Conservation (phyloP, 2,797 vertebrate genomes). For the Lepus oiostolus region DNA sequence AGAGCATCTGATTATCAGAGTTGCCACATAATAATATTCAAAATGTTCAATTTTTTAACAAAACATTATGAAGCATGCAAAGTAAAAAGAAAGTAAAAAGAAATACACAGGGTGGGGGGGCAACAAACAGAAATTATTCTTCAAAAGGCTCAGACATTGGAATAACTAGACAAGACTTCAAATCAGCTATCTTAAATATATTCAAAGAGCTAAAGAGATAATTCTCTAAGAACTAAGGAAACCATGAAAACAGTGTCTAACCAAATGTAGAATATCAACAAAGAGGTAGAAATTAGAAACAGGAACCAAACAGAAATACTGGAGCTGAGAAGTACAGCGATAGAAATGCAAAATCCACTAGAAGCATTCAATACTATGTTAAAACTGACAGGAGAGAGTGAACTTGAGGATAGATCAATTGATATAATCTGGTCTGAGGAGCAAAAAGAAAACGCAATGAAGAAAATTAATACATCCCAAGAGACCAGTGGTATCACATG, state of each 20-base stretch:
- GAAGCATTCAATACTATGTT: background rate
- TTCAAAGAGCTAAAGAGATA: background rate
- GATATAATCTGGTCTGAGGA: background rate
- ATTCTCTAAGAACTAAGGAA: background rate
- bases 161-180: background rate
- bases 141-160: background rate
- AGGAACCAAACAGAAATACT: background rate
- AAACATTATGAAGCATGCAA: background rate
- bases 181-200: background rate
- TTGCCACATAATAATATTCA: background rate
- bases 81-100: background rate
- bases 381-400: background rate
- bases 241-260: background rate
- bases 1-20: background rate
- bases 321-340: too few species aligned
- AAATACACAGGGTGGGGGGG: background rate
- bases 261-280: background rate
- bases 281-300: background rate
- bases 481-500: background rate
- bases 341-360: background rate
- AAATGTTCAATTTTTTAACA: background rate
- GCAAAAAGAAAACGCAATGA: background rate
- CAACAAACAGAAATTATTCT: background rate
- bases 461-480: background rate
- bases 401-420: background rate